Conservation (phyloP, 2,113 vertebrate species). For the Channa maculata region DNA sequence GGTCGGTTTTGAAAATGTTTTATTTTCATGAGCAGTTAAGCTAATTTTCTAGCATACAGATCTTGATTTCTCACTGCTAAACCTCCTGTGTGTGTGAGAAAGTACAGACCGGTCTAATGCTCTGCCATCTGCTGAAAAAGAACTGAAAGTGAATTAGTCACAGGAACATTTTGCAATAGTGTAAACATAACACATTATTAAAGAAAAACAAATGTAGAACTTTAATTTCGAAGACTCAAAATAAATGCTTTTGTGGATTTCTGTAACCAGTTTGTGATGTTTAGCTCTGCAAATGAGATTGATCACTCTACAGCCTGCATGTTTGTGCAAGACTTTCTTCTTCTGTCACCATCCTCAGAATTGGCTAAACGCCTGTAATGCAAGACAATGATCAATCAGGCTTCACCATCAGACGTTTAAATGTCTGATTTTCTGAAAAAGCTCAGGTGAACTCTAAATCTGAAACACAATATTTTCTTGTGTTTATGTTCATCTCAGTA, state of each 20-base stretch:
- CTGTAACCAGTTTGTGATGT: too few relatives aligned
- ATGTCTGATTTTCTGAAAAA: not conserved
- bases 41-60: not conserved
- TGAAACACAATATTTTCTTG: not conserved
- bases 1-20: too few relatives aligned
- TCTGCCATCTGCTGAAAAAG: constrained; percentile 21
- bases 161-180: not conserved
- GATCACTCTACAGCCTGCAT: not conserved
- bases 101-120: not conserved
- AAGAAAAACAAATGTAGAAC: not conserved
- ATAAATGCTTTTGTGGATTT: too few relatives aligned
- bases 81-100: not conserved
- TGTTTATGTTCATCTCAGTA: not conserved
- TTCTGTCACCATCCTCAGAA: not conserved
- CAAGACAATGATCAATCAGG: not conserved
- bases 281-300: too few relatives aligned
- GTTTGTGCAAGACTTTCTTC: not conserved
- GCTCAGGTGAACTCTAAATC: not conserved
- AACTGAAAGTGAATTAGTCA: not conserved
- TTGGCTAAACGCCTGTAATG: too few relatives aligned
- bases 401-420: not conserved
- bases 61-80: not conserved
- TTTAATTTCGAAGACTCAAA: not conserved
- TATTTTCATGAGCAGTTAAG: not conserved
- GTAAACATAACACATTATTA: not conserved